These are phyloP conservation scores for Macrophya alboannulata DNA, from an alignment of 2,888 invertebrate genomes.

Conservation along the genomic window DNA sequence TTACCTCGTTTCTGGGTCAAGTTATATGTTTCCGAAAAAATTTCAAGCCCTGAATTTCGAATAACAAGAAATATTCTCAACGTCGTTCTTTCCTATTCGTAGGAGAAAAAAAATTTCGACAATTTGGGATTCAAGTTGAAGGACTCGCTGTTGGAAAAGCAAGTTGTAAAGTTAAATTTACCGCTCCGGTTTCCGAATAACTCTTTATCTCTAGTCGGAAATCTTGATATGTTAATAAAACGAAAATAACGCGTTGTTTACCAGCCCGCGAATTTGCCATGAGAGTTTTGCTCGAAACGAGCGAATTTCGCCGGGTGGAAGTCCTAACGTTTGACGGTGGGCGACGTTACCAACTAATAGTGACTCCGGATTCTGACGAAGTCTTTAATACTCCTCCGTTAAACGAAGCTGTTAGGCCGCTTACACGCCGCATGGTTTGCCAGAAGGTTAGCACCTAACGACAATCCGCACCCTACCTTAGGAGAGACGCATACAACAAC, in stretches of 20 bases:
- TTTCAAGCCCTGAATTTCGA: background rate
- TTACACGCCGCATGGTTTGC: constrained; percentile 41
- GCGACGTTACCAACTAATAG: background rate
- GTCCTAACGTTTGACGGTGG: constrained; percentile 9
- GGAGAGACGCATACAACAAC: constrained; percentile 2
- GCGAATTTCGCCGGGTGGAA: background rate
- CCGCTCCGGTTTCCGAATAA: constrained; percentile 3
- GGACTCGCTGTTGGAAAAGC: background rate
- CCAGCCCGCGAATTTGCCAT: background rate
- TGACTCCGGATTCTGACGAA: background rate
- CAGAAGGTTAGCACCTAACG: constrained; percentile 47
- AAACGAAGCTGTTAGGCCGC: constrained; percentile 40
- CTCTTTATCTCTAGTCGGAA: background rate
- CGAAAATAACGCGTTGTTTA: constrained; percentile 10
- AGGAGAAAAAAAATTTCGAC: background rate
- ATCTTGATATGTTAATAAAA: constrained; percentile 12
- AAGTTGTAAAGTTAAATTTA: constrained; percentile 30
- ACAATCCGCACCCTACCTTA: constrained; percentile 19
- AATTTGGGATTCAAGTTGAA: constrained; percentile 38
- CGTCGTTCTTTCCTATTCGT: background rate
- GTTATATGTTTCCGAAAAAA: constrained; percentile 6
- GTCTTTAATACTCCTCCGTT: constrained; percentile 22
- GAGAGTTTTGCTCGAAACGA: background rate
- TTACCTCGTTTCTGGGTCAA: constrained; percentile 20
- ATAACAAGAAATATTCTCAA: constrained; percentile 6